These are phyloP conservation scores for Hemaris fuciformis DNA, from an alignment of 2,888 invertebrate genomes.

Conservation along the genomic window DNA sequence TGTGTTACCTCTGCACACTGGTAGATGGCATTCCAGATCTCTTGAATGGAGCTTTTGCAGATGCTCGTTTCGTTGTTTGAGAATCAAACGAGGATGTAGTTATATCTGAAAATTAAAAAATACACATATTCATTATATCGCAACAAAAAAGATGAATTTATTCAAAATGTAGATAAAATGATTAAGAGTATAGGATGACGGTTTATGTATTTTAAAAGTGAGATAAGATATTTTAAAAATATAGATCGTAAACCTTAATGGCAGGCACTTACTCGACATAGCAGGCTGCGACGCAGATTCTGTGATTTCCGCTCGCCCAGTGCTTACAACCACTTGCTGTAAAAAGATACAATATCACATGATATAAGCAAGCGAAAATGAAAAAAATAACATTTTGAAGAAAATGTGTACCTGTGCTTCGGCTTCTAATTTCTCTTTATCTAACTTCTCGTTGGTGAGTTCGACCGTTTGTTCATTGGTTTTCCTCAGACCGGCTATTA, in stretches of 20 bases:
- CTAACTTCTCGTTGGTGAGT: constrained; percentile 83
- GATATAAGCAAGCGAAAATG: not conserved
- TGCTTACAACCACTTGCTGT: constrained; percentile 53
- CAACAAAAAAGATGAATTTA: too few species aligned
- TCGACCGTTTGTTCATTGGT: constrained; percentile 87
- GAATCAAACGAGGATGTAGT: constrained; percentile 64
- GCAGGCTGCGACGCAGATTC: constrained; percentile 73
- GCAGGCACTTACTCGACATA: constrained; percentile 66
- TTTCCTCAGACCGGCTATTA: constrained; percentile 94
- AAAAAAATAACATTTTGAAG: not conserved
- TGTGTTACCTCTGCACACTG: constrained; percentile 62
- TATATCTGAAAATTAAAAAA: constrained; percentile 48
- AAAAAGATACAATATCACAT: constrained; percentile 19
- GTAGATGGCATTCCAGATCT: constrained; percentile 65
- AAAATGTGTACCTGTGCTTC: constrained; percentile 57
- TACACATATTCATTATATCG: too few species aligned
- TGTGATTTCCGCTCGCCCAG: constrained; percentile 67
- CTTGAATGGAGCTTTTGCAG: constrained; percentile 68
- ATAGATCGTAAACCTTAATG: too few species aligned
- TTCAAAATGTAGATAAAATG: too few species aligned
- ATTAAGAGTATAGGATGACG: too few species aligned
- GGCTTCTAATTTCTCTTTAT: constrained; percentile 79
- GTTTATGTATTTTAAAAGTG: too few species aligned
- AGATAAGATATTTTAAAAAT: too few species aligned
- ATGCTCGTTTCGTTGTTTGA: constrained; percentile 61